Conservation (phyloP, 2,797 vertebrate species). For the Cyclura pinguis region DNA sequence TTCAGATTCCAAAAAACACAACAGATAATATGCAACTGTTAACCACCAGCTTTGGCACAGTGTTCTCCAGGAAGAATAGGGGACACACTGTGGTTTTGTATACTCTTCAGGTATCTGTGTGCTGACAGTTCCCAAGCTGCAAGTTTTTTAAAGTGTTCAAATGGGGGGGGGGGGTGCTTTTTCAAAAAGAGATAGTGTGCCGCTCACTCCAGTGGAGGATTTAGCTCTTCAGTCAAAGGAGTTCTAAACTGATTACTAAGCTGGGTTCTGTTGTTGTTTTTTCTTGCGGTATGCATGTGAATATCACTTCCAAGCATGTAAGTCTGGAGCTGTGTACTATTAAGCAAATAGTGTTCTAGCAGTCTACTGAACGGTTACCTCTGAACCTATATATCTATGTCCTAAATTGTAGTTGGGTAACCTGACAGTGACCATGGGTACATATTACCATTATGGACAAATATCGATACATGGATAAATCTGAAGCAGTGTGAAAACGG, state of each 20-base stretch:
- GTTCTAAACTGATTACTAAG: background rate
- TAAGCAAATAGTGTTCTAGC: background rate
- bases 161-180: background rate
- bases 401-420: background rate
- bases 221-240: background rate
- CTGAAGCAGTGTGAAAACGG: background rate
- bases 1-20: too few relatives aligned
- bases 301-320: background rate
- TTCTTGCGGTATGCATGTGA: background rate
- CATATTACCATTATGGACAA: background rate
- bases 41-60: background rate
- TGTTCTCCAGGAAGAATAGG: background rate
- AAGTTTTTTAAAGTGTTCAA: background rate
- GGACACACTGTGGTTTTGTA: background rate
- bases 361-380: background rate
- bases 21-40: background rate
- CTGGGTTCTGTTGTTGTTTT: background rate
- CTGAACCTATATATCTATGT: background rate
- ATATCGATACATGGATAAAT: background rate
- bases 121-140: background rate
- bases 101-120: background rate
- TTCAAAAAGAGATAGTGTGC: background rate
- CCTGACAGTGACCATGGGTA: background rate
- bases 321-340: background rate
- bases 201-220: background rate